Base-by-base conservation (phyloP, 2,888 invertebrate species). In the Tanytarsus gracilentus region DNA sequence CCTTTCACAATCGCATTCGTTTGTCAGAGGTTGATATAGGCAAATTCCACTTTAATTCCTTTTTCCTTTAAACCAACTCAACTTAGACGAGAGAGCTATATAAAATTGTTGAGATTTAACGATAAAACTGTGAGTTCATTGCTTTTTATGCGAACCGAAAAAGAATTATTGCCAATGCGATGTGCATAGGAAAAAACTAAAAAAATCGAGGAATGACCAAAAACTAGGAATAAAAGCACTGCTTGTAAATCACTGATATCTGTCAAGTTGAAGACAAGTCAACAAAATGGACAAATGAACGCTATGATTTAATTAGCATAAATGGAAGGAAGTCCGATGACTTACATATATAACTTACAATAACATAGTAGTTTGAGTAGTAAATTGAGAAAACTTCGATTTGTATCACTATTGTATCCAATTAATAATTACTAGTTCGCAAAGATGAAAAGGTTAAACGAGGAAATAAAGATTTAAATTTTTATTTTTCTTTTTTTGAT, bases 231-330 rank as follows among this genome's bases (percentile, higher is more conserved):
- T 23, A 44, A 44, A 23, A 23, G 44, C 23, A 23, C 16, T 18
- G 44, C 44, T 44, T 44, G 44, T 44, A 44, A 44, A 44, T 44
- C 44, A 44, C 44, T 18, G 44, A 44, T 44, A 44, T 23, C 18
- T 18, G 44, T 44, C 44, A 18, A 44, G 44, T 18, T 23, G 44
- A 23, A 23, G 11, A 9, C 11, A 16, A 18, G 44, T 44, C 39
- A 39, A 14, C n/a, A 8, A 44, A 40, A 23, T 40, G 44, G 58
- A 48, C 58, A 58, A 58, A 58, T 58, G 48, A 27, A 58, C 25
- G 27, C 27, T 44, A 9, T 55, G 55, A 55, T 30, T 58, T 27
- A 58, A 58, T 58, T 58, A 58, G 29, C 58, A 58, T 58, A 58
- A 58, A 27, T 26, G 14, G 18, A 11, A 18, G 29, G 58, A 25